Evolutionary conservation across 1,140 invertebrate species (phyloP), one percentile per base, ranked within the genome.

Genomic region (Panonychus citri): DNA sequence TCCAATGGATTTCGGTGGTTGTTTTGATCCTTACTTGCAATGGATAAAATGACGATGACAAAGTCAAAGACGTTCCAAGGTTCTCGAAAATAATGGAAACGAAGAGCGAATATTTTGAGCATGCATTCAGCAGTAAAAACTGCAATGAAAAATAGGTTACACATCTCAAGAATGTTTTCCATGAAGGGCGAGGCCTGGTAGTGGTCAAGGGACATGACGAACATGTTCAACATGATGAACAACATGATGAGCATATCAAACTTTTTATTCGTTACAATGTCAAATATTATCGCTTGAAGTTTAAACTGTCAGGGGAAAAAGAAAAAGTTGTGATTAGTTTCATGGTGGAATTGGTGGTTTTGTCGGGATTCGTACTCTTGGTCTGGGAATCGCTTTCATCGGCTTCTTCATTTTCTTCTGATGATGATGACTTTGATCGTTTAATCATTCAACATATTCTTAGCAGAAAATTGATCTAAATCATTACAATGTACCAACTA

Each of bases 321-420:
- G 30, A 42, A 30, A n/a, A n/a, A n/a, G n/a, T 43, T 24, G 15
- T n/a, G n/a, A n/a, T n/a, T n/a, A n/a, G n/a, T n/a, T n/a, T n/a
- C n/a, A n/a, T n/a, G n/a, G n/a, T n/a, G n/a, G n/a, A n/a, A n/a
- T n/a, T n/a, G n/a, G n/a, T n/a, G n/a, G n/a, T n/a, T 34, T 7
- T 34, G 30, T 34, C 12, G 30, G 30, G 30, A 34, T 34, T 34
- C 30, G 3, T 76, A 91, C 86, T 77, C 81, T 86, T 63, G 93
- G 91, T 70, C 88, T 80, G 62, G 91, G 90, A 70, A 91, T 94
- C 59, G 91, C 89, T 77, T 97, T 97, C 66, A 93, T 76, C 42
- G 91, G 93, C 72, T 94, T 90, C 71, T 95, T 96, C 88, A 97
- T 95, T 74, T 95, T 94, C 73, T 97, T 97, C 93, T 93, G 70